phyloP scores from a whole-genome alignment of 2,797 vertebrate species.

The Picus viridis region DNA sequence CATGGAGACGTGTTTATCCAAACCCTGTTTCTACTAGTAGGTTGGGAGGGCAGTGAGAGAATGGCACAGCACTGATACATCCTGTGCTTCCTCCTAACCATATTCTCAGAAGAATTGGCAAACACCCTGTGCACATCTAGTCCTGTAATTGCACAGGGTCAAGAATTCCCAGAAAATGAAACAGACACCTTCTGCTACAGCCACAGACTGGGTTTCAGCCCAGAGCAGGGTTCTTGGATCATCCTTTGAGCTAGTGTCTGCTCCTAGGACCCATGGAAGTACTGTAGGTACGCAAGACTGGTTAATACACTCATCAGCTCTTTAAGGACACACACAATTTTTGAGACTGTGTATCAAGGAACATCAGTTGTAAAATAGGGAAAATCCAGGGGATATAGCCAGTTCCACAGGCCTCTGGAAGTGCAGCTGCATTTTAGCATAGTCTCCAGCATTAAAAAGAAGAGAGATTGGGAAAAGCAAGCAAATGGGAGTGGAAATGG shows the following conservation, averaged over 20 bases:
- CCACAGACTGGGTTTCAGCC: not conserved
- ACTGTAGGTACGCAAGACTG: not conserved
- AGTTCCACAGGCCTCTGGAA: not conserved
- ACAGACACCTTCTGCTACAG: not conserved
- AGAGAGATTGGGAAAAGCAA: not conserved
- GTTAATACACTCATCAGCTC: not conserved
- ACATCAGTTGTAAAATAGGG: fast-evolving
- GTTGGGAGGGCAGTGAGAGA: not conserved
- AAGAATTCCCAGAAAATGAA: not conserved
- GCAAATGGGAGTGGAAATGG: not conserved
- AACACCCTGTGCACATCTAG: not conserved
- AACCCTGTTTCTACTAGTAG: not conserved
- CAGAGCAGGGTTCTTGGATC: not conserved
- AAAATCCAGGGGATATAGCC: not conserved
- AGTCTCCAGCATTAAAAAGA: not conserved
- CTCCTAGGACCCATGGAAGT: not conserved
- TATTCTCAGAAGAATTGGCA: not conserved
- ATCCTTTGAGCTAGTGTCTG: not conserved
- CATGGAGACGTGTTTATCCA: not conserved
- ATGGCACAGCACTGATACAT: fast-evolving
- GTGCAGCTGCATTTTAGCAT: not conserved
- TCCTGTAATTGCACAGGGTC: not conserved
- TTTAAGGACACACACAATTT: not conserved
- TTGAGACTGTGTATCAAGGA: not conserved
- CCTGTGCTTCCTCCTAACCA: not conserved